These are phyloP conservation scores for Lota lota DNA, from an alignment of 2,113 vertebrate species.

Conservation along the genomic window DNA sequence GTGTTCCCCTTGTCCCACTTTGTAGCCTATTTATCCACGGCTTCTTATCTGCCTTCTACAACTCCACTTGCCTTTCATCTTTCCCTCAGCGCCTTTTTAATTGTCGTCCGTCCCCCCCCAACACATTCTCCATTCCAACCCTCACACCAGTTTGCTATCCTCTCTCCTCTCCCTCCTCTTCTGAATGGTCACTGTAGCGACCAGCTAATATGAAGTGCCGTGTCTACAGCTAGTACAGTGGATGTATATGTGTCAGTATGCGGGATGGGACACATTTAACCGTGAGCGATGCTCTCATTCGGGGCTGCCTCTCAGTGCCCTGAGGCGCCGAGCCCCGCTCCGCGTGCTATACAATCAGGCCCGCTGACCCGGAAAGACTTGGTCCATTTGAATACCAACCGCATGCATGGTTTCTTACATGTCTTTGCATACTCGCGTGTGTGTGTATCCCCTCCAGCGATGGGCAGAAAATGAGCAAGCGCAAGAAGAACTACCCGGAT, in stretches of 20 bases:
- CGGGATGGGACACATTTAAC: slow-evolving; percentile 24
- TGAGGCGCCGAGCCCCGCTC: slow-evolving; percentile 37
- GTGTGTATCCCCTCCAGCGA: slow-evolving; percentile 75
- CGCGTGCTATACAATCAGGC: slow-evolving; percentile 32
- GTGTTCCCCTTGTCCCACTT: no score
- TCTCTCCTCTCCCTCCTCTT: no score
- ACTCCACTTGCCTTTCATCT: no score
- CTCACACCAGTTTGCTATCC: no score
- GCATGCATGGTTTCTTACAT: slow-evolving; percentile 44
- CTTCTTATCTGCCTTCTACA: no score
- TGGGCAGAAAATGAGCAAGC: slow-evolving; percentile 99
- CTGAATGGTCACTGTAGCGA: no score
- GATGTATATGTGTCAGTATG: no score
- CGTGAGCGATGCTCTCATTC: slow-evolving; percentile 29
- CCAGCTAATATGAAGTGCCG: no score
- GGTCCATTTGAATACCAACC: slow-evolving; percentile 58
- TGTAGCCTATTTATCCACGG: no score
- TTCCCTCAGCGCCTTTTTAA: not conserved
- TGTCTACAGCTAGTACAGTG: no score
- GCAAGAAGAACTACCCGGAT: slow-evolving; percentile 98
- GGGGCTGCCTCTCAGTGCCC: slow-evolving; percentile 36
- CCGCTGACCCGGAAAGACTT: slow-evolving; percentile 67
- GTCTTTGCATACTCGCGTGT: slow-evolving; percentile 40
- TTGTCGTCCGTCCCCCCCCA: not conserved
- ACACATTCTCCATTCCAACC: no score